Percentiles rank a stretch among this genome's conserved stretches.
Evolutionary conservation across 2,797 vertebrate genomes (phyloP).

Genomic region (Cossypha caffra): DNA sequence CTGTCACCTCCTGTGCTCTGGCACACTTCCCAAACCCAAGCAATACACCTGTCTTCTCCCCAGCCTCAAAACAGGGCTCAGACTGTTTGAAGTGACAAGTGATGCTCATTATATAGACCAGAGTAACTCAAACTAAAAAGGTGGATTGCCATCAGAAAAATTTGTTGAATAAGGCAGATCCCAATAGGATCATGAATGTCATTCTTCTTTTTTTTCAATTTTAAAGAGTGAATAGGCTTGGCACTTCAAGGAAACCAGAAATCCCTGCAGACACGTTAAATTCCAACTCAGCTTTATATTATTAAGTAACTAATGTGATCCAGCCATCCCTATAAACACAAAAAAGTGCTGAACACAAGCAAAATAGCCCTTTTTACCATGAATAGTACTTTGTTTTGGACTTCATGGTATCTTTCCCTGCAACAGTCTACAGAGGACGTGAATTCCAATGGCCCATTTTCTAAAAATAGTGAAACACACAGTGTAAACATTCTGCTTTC

Average conservation of each 20-base stretch:
- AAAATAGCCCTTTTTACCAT: background rate
- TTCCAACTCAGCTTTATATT: conserved; percentile 4
- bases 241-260: conserved; percentile 30
- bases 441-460: background rate
- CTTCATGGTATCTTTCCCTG: background rate
- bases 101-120: background rate
- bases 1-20: background rate
- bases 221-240: background rate
- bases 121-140: background rate
- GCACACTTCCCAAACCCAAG: background rate
- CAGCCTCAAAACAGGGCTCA: background rate
- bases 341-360: background rate
- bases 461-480: background rate
- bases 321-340: background rate
- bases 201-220: background rate
- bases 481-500: background rate
- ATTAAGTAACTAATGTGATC: conserved; percentile 14
- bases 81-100: background rate
- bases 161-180: background rate
- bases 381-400: background rate
- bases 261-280: background rate
- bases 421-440: background rate
- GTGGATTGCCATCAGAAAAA: background rate
- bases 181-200: background rate
- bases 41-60: background rate